Evolutionary conservation across 2,888 invertebrate species (phyloP).

Genomic region (Alloscopus bannaensis): DNA sequence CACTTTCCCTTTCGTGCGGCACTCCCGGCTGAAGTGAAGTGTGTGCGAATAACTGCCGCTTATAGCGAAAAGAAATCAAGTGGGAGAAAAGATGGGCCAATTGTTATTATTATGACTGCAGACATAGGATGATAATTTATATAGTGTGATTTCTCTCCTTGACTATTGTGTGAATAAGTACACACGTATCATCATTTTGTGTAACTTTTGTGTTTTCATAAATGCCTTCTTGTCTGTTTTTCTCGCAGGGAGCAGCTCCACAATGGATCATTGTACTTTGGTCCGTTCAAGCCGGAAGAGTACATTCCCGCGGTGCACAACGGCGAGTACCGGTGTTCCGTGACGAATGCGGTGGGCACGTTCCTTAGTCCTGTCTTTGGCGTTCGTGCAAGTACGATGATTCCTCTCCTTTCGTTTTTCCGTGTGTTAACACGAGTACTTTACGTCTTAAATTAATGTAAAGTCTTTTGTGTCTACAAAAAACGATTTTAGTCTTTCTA

Average conservation of each 20-base stretch:
- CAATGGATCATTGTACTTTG: constrained; percentile 67
- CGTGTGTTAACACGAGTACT: too few species aligned
- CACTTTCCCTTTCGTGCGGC: too few species aligned
- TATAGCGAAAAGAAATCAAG: too few species aligned
- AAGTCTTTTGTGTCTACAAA: too few species aligned
- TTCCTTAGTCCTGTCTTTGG: constrained; percentile 67
- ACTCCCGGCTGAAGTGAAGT: too few species aligned
- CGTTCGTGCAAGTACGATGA: constrained; percentile 68
- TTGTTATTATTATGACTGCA: not conserved
- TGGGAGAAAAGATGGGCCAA: too few species aligned
- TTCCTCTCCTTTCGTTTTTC: too few species aligned
- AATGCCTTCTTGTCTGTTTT: constrained; percentile 3
- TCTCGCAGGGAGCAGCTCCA: constrained; percentile 63
- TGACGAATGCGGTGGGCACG: constrained; percentile 68
- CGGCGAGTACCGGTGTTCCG: constrained; percentile 66
- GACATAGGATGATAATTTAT: not conserved
- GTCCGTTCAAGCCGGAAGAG: constrained; percentile 66
- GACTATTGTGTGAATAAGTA: not conserved
- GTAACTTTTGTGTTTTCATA: not conserved
- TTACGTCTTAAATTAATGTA: too few species aligned
- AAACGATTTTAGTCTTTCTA: too few species aligned
- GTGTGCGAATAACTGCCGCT: too few species aligned
- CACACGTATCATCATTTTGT: not conserved
- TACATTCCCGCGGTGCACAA: constrained; percentile 67
- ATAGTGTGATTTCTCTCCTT: not conserved